Base-by-base conservation (phyloP, 2,888 invertebrate species). In the Chrysolina oricalcia region DNA sequence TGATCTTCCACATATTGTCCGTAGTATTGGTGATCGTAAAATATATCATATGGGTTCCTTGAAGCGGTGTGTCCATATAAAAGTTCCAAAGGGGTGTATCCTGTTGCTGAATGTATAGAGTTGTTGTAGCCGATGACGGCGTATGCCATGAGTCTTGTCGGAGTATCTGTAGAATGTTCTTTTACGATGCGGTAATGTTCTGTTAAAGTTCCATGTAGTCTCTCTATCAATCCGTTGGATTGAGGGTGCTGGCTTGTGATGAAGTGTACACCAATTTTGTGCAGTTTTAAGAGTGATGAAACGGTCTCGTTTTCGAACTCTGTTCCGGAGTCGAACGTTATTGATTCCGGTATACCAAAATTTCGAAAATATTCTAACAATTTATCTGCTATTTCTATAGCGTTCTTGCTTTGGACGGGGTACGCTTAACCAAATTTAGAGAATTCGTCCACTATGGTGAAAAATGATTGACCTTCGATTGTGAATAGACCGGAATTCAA, bases 191-290 rank as follows among this genome's bases (percentile, higher is more conserved):
- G 19, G 10, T 64, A 41, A 43, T 64, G 64, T 41, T 64, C 59
- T n/a, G 64, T 41, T n/a, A 41, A 21, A 40, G 64, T 64, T 2
- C 64, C 64, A 64, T 64, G 41, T 64, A 64, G 21, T 64, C 64
- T 41, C 41, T 64, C 64, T 10, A 64, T 64, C 15, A 41, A 64
- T 64, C 64, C 43, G 40, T 64, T 64, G 1, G 64, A 64, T 43
- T 43, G 43, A 17, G 41, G 19, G 17, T 64, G 64, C 17, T 41
- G 64, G 21, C 21, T 19, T 19, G 64, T 64, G 17, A 17, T 64
- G 19, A 64, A 64, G 43, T 64, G 21, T 40, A 64, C n/a, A n/a
- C 41, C 17, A 8, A 64, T 21, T 41, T 64, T 41, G 11, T 17
- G 19, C 8, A 64, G 15, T 19, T 41, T 41, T 40, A 64, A 41